Evolutionary conservation across 2,888 invertebrate species (phyloP), one percentile per base, ranked within the genome.

Genomic region (Catocala sponsa): DNA sequence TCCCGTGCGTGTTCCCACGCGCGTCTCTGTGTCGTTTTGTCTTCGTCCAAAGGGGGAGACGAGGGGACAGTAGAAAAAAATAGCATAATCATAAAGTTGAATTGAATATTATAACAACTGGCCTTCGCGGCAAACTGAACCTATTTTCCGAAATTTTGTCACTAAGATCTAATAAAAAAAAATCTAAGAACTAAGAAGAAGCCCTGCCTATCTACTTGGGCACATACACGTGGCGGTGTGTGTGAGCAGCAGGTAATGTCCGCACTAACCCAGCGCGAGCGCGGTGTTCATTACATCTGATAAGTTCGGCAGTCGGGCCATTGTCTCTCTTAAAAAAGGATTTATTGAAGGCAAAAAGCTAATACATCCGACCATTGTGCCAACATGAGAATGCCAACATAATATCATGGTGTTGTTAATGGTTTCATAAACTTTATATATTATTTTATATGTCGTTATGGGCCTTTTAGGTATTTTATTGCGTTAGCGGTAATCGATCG

Each of bases 361-460:
- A 88, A 90, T 87, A 89, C 90, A 90, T 92, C 91, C 92, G 86
- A 91, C 91, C 82, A 91, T 92, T 92, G 92, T 92, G 65, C 61
- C 59, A 25, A 67, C 79, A 83, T 84, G 84, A 77, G 84, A 77
- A 77, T 77, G 33, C 68, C 62, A 65, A 64, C 68, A 77, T 83
- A 83, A 74, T 73, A 65, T 70, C 65, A 74, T 69, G 69, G 67
- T 63, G 63, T 69, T 55, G 63, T 52, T 71, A 63, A 66, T 72
- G 55, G 68, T 62, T 66, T 55, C 63, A 55, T 60, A 63, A 55
- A 66, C 68, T 55, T 72, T 68, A 69, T 68, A 50, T 47, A 63
- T 15, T 47, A 63, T 15, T 59, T 13, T 13, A 61, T 48, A 41
- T 13, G 46, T 53, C 0, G 1, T 13, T 43, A 42, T 55, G 44